phyloP scores from a whole-genome alignment of 2,888 invertebrate genomes.

The Gymnoscelis rufifasciata region DNA sequence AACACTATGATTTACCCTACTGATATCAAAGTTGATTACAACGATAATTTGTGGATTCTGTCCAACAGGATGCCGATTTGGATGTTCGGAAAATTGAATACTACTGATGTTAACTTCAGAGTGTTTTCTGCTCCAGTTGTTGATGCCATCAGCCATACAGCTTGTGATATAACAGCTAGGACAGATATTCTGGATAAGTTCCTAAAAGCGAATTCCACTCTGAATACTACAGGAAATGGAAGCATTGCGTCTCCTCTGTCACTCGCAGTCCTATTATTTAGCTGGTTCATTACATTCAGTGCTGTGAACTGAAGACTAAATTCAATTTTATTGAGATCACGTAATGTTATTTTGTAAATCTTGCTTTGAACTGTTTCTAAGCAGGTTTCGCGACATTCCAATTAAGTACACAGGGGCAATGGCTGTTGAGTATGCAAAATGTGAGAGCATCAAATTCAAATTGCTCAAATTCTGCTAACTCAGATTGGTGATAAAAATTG shows the following conservation, averaged over 20 bases:
- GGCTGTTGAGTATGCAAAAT: too few species aligned
- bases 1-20: conserved; percentile 87
- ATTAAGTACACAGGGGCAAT: too few species aligned
- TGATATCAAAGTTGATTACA: conserved; percentile 86
- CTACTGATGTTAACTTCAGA: conserved; percentile 83
- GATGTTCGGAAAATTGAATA: conserved; percentile 82
- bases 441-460: too few species aligned
- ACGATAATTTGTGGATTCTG: conserved; percentile 85
- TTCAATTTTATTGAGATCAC: too few species aligned
- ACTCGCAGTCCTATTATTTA: conserved; percentile 37
- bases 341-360: too few species aligned
- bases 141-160: conserved; percentile 85
- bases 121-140: conserved; percentile 83
- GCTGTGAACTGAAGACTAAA: conserved; percentile 25
- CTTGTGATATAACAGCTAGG: conserved; percentile 81
- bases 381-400: too few species aligned
- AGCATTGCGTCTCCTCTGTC: conserved; percentile 35
- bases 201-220: conserved; percentile 40
- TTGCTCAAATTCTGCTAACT: too few species aligned
- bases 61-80: conserved; percentile 85
- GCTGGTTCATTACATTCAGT: conserved; percentile 35
- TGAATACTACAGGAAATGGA: conserved; percentile 42
- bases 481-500: too few species aligned
- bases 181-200: conserved; percentile 77
- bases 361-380: too few species aligned